Base-by-base conservation (phyloP, 2,113 vertebrate species). In the Cottus gobio region DNA sequence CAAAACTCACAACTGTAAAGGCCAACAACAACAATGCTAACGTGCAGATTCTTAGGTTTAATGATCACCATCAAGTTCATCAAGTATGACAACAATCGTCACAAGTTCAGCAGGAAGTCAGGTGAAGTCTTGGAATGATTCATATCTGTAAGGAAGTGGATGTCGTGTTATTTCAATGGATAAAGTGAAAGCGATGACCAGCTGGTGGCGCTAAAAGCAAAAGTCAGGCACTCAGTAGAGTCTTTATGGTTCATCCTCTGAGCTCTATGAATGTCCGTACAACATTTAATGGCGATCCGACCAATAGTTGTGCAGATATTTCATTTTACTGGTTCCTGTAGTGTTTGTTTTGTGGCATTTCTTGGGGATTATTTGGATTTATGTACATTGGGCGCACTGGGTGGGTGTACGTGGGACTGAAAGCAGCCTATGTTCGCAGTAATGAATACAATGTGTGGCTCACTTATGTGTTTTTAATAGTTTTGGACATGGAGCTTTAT, bases 301-400 rank as follows among this genome's bases (percentile, higher is more conserved):
- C n/a, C 6, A 39, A 42, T 30, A 52, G 66, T 39, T 62, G 22
- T 16, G 7, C 4, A 4, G 3, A 60, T 58, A 48, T 15, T 15
- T 61, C 3, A 37, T 42, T 61, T 13, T 34, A 42, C 34, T 75
- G 20, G 26, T 36, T 44, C 56, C 22, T n/a, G 16, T 6, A 15
- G 54, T 26, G 39, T 44, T 44, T 15, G 36, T 11, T 75, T 58
- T 57, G 12, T 7, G 50, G 10, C 8, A 39, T 42, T 46, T 30
- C 12, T 13, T n/a, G 13, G 12, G 76, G 18, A 63, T 26, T 36
- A 31, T 37, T 44, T 78, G 46, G 44, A 61, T 77, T 24, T 48
- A 62, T 52, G 39, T 71, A 62, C 22, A 65, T 13, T 20, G 9
- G 11, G 13, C 34, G 44, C 31, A 26, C 26, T 2, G 56, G 30